Percentiles rank a stretch among this genome's conserved stretches.
Evolutionary conservation across 53 echinoderm and acorn worm species (phyloP).

Genomic region (Arbacia lixula): DNA sequence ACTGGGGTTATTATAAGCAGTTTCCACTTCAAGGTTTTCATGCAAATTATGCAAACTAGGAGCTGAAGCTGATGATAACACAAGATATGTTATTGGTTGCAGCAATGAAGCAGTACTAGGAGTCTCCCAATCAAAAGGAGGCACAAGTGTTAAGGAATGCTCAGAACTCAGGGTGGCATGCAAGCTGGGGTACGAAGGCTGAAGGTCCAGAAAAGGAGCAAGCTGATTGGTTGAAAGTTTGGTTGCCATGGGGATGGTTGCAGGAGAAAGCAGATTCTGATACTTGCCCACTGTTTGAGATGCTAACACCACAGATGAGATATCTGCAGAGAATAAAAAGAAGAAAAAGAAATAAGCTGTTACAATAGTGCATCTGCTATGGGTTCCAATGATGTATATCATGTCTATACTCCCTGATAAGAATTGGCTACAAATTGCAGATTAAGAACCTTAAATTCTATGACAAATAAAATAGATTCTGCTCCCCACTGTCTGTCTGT

Average conservation of each 20-base stretch:
- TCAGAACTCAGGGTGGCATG: slow-evolving; percentile 19
- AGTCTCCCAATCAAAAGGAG: slow-evolving; percentile 3
- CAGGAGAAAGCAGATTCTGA: background rate
- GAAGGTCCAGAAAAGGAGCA: background rate
- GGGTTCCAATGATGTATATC: too few species aligned
- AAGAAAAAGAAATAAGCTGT: background rate
- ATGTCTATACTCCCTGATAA: too few species aligned
- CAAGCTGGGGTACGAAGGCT: background rate
- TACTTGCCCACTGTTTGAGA: slow-evolving; percentile 34
- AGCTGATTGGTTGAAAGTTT: slow-evolving; percentile 56
- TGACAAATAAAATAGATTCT: too few species aligned
- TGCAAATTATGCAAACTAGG: slow-evolving; percentile 19
- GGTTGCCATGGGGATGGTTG: slow-evolving; percentile 32
- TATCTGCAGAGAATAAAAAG: slow-evolving; percentile 8
- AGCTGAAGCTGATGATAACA: background rate
- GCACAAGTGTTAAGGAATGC: background rate
- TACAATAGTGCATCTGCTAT: too few species aligned
- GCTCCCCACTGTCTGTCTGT: background rate
- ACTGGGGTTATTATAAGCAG: slow-evolving; percentile 2
- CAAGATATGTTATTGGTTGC: slow-evolving; percentile 24
- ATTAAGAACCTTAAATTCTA: too few species aligned
- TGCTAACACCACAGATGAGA: background rate
- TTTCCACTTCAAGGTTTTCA: slow-evolving; percentile 14
- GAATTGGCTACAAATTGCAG: too few species aligned
- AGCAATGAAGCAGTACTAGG: background rate